phyloP scores from a whole-genome alignment of 2,888 invertebrate genomes.

The Sympetrum striolatum region DNA sequence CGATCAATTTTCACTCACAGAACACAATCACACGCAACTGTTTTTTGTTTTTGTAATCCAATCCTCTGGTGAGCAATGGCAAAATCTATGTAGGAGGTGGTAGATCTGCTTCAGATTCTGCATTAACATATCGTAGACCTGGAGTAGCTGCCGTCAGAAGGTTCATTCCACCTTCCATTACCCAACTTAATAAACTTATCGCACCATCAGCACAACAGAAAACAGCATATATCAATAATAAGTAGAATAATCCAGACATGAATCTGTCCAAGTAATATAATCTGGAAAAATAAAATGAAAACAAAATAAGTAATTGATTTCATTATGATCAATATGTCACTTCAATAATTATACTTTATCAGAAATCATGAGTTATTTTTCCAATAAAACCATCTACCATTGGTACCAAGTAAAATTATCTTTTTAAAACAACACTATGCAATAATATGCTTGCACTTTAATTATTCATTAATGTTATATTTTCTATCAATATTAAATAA shows the following conservation, averaged over 20 bases:
- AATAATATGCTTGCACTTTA: too few species aligned
- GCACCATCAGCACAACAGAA: constrained; percentile 39
- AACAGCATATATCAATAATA: constrained; percentile 47
- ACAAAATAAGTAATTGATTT: neutral
- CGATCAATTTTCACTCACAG: neutral
- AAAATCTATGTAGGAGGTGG: neutral
- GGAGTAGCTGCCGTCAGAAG: constrained; percentile 4
- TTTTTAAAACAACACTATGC: too few species aligned
- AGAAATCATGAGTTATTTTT: neutral
- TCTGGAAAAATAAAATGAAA: constrained; percentile 45
- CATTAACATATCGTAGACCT: constrained; percentile 22
- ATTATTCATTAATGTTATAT: too few species aligned
- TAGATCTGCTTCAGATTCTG: neutral
- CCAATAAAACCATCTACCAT: too few species aligned
- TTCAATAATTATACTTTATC: neutral
- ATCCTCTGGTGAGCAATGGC: neutral
- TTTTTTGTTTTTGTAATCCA: neutral
- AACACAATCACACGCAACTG: neutral
- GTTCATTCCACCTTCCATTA: constrained; percentile 32
- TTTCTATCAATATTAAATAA: too few species aligned
- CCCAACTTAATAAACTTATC: constrained; percentile 15
- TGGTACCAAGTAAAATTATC: too few species aligned
- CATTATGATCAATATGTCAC: neutral
- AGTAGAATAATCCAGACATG: constrained; percentile 48
- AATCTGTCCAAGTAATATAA: constrained; percentile 51